Conservation (phyloP, 1,140 invertebrate species). For the Temnothorax curvispinosus region DNA sequence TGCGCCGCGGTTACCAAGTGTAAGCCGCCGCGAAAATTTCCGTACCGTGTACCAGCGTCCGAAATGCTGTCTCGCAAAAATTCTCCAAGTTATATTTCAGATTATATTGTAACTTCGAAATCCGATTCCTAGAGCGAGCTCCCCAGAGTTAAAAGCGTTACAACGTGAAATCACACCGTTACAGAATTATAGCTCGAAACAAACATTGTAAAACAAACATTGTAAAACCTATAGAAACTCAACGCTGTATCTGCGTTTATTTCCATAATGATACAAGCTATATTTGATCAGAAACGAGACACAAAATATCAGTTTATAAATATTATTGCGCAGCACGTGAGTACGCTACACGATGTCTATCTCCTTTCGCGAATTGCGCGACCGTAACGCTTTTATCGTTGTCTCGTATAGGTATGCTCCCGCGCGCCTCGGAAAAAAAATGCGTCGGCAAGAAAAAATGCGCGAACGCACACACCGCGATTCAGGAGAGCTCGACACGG, state of each 20-base stretch:
- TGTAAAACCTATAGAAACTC: no score
- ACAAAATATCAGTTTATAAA: constrained; percentile 45
- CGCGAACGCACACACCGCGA: constrained; percentile 11
- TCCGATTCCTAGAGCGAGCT: not conserved
- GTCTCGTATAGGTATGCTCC: constrained; percentile 16
- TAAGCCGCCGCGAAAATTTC: constrained; percentile 26
- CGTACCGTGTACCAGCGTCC: not conserved
- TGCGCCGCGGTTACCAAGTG: not conserved
- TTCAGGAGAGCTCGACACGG: not conserved
- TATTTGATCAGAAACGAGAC: not conserved
- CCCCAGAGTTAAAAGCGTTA: not conserved
- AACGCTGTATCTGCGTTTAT: not conserved
- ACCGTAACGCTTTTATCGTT: constrained; percentile 44
- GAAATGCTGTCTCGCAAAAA: not conserved
- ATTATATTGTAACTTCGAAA: not conserved
- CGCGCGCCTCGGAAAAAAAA: not conserved
- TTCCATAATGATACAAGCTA: not conserved
- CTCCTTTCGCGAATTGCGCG: constrained; percentile 22
- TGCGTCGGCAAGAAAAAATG: constrained; percentile 20
- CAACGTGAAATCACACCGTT: not conserved
- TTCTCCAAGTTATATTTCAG: constrained; percentile 1
- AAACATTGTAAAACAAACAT: not conserved
- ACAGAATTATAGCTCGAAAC: not conserved
- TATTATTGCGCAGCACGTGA: not conserved
- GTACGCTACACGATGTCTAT: not conserved